Conservation (phyloP, 2,797 vertebrate species). For the Typhlichthys eigenmanni region DNA sequence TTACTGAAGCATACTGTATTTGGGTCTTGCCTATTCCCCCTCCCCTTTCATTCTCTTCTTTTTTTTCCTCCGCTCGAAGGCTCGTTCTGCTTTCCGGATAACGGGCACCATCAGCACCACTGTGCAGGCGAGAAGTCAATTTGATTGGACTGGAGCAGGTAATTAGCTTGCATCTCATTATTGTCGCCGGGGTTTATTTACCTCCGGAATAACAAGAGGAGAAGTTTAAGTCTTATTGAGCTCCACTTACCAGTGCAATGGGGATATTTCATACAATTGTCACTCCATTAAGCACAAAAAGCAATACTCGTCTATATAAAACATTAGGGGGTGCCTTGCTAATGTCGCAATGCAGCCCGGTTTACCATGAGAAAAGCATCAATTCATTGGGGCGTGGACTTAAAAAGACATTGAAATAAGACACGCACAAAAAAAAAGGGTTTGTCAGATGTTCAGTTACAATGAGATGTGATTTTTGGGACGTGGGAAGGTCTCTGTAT, state of each 20-base stretch:
- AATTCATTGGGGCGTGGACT: too few species aligned
- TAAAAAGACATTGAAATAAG: too few species aligned
- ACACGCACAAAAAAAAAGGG: too few species aligned
- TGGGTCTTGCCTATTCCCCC: neutral
- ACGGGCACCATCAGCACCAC: constrained; percentile 3
- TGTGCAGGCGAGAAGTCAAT: constrained; percentile 15
- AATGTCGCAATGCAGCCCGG: neutral
- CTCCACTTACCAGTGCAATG: constrained; percentile 16
- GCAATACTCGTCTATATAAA: neutral
- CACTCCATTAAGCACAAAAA: constrained; percentile 4
- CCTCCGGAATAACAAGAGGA: constrained; percentile 30
- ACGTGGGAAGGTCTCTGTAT: too few species aligned
- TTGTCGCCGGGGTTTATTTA: constrained; percentile 38
- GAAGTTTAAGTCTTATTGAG: constrained; percentile 31
- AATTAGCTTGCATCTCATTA: constrained; percentile 52
- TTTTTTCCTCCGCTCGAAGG: neutral
- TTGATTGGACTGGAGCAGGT: constrained; percentile 43
- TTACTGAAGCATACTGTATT: constrained; percentile 18
- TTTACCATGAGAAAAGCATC: too few species aligned
- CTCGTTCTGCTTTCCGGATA: constrained; percentile 15
- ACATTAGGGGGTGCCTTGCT: neutral
- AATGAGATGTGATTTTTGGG: too few species aligned
- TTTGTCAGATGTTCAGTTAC: too few species aligned
- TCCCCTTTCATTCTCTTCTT: constrained; percentile 1
- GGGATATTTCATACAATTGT: constrained; percentile 14